Evolutionary conservation across 2,113 vertebrate species (phyloP).

Genomic region (Megaceryle maxima): DNA sequence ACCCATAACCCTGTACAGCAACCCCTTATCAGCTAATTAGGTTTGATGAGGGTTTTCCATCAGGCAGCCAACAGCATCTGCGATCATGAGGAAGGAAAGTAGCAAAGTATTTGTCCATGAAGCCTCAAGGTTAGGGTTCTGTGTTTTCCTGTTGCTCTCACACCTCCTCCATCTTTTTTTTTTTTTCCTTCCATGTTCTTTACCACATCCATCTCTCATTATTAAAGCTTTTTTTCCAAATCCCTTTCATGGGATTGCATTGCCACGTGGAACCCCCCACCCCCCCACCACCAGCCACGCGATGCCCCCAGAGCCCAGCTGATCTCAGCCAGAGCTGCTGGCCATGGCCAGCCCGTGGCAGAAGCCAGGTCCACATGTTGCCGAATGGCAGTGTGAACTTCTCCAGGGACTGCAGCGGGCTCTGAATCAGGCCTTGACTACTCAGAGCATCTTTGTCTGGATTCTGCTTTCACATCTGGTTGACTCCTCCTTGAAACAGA

Average conservation of each 20-base stretch:
- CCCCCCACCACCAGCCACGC: rapidly evolving
- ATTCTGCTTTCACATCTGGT: not conserved
- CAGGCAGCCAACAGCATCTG: not conserved
- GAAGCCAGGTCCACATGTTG: not conserved
- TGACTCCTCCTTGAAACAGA: not conserved
- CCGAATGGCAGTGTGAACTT: not conserved
- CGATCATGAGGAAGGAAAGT: not conserved
- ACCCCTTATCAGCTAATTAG: rapidly evolving
- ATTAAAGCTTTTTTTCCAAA: not conserved
- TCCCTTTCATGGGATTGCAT: not conserved
- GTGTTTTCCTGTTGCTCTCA: not conserved
- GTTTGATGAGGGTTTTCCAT: conserved; percentile 11
- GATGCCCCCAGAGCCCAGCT: not conserved
- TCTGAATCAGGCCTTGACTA: not conserved
- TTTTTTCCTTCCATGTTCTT: not conserved
- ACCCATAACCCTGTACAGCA: not conserved
- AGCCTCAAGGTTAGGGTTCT: not conserved
- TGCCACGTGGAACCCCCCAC: not conserved
- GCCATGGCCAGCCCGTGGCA: rapidly evolving
- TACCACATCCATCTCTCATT: not conserved
- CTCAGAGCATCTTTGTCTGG: not conserved
- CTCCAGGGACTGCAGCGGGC: not conserved
- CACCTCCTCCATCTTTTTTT: not conserved
- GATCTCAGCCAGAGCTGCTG: not conserved
- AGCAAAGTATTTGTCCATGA: not conserved